Base-by-base conservation (phyloP, 2,113 vertebrate genomes). In the Benitochromis conjunctus region DNA sequence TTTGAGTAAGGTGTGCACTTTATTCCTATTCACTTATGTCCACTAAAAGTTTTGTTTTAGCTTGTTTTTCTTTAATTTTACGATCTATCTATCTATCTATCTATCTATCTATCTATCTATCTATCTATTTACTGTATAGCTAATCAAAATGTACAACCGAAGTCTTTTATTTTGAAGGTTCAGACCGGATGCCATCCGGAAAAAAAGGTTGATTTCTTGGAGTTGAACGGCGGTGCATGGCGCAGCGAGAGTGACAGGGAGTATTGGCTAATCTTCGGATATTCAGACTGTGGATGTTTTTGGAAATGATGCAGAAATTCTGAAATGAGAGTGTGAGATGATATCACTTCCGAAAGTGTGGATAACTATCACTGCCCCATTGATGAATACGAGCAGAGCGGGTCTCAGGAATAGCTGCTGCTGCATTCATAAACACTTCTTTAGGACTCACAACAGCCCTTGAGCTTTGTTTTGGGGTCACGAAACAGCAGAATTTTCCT, bases 301-400 rank as follows among this genome's bases (percentile, higher is more conserved):
- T 92, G 81, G 80, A 53, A 86, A 90, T 88, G 66, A 93, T 93
- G 91, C 88, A 86, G 90, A 92, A 79, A 87, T 91, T 81, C 38
- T 95, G 97, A 94, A 93, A 97, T 97, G 97, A 95, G 93, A 88
- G 96, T 95, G 97, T 98, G 98, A 98, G 89, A 98, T 98, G 97
- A 88, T 96, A 96, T 90, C 94, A 89, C 84, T 93, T 91, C 89
- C 94, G 94, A 94, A 90, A 90, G 93, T 86, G 92, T 89, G 96
- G 97, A 97, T 92, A 86, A 89, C 84, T 90, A 92, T 83, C 94
- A 90, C 89, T 90, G 96, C 92, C 95, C 94, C 91, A 89, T 96
- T 95, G 95, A 97, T 96, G 96, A 95, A 84, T 89, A 93, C 91
- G 84, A 93, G 80, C 90, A 94, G 94, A 89, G 90, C 94, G 94